Evolutionary conservation across 2,797 vertebrate genomes (phyloP), one percentile per base, ranked within the genome.

Genomic region (Rhinogobio ventralis): DNA sequence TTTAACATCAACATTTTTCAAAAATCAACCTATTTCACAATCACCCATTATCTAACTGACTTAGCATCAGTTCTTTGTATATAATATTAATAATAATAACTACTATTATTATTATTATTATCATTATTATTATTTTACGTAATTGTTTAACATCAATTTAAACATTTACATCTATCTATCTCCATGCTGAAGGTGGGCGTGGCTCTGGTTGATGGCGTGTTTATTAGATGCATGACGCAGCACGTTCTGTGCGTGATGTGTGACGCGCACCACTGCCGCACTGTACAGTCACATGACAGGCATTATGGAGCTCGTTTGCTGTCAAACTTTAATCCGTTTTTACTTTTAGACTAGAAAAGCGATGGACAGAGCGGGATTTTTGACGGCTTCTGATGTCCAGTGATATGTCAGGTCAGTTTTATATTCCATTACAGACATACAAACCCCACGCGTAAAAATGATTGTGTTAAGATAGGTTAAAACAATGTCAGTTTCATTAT

Each of bases 321-420:
- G 75, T 84, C 64, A 84, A 77, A 77, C 82, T 84, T 77, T 60
- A 77, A 28, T 69, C 28, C 25, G 7, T 69, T 46, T 53, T 45
- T 30, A n/a, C 39, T 23, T 51, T 69, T 60, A 77, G 28, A 17
- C 11, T 1, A 25, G 36, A 45, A 51, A 45, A 57, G 49, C 49
- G 62, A 84, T 84, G 64, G 82, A 42, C 62, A 69, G 49, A 23
- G n/a, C 8, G 36, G 36, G 49, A 33, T n/a, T 25, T 71, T 72
- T 71, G 53, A 84, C 53, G 23, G 9, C 23, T 57, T 84, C 66
- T 64, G 75, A 51, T 79, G 4, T 72, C 53, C 28, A 68, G 67
- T 84, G 83, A 60, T 69, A 84, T 84, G 83, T 62, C 75, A 84
- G 83, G 83, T 84, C 15, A 20, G 83, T 79, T 49, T 72, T 49